A percentile compares a stretch with the other conserved stretches of the same genome.
phyloP scores from a whole-genome alignment of 1,140 invertebrate genomes.

The Cataglyphis hispanica region DNA sequence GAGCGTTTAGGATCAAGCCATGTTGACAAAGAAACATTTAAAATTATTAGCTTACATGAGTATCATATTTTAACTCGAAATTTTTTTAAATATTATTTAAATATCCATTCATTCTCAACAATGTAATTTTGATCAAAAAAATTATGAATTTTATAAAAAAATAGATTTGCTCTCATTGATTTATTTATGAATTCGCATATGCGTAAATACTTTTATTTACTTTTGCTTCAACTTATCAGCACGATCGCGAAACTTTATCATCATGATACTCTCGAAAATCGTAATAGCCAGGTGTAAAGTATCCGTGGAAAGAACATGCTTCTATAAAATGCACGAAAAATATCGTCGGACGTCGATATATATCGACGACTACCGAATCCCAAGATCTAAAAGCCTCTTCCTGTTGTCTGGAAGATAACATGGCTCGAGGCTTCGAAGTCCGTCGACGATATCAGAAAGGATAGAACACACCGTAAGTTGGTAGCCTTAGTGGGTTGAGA shows the following conservation, averaged over 20 bases:
- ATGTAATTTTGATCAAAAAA: not conserved
- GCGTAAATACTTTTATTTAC: not conserved
- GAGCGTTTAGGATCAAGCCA: not conserved
- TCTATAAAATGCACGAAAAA: slow-evolving; percentile 15
- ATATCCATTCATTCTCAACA: not conserved
- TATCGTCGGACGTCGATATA: slow-evolving; percentile 42
- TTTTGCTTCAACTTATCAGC: not conserved
- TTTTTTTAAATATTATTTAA: not conserved
- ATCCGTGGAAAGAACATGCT: slow-evolving; percentile 23
- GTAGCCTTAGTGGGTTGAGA: slow-evolving; percentile 51
- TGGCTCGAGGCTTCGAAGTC: slow-evolving; percentile 67
- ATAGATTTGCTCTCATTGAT: not conserved
- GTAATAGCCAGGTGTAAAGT: slow-evolving; percentile 1
- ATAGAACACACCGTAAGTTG: slow-evolving; percentile 57
- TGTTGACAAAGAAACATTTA: slow-evolving; percentile 27
- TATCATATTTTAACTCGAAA: not conserved
- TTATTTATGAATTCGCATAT: not conserved
- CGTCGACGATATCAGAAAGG: slow-evolving; percentile 69
- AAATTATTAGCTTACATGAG: slow-evolving; percentile 8
- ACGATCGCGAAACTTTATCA: not conserved
- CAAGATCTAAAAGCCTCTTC: slow-evolving; percentile 80
- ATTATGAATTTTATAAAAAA: not conserved
- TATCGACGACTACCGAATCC: slow-evolving; percentile 27
- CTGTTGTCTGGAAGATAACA: slow-evolving; percentile 80
- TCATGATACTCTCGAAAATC: slow-evolving; percentile 18